These are phyloP conservation scores for Haliaeetus leucogaster DNA, from an alignment of 2,113 vertebrate species.

Conservation along the genomic window DNA sequence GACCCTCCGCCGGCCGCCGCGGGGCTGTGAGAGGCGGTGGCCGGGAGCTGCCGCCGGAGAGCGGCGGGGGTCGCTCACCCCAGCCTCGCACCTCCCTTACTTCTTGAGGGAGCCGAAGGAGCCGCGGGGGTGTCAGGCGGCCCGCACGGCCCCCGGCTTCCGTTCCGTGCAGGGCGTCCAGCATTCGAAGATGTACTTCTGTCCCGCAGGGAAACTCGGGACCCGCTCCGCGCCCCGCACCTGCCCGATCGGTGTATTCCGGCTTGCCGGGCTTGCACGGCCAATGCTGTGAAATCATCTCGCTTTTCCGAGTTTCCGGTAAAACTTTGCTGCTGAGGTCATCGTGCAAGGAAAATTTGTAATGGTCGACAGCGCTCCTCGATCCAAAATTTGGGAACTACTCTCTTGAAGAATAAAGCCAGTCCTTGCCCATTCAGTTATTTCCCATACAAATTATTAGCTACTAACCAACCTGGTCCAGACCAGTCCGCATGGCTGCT, in stretches of 20 bases:
- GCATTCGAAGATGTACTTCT: too few relatives aligned
- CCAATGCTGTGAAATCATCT: neutral
- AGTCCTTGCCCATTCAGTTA: neutral
- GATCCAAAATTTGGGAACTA: neutral
- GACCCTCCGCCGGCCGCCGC: neutral
- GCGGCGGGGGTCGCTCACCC: too few relatives aligned
- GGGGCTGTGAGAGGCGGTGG: neutral
- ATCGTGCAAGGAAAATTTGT: neutral
- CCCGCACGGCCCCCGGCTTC: neutral
- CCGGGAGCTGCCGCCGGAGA: neutral
- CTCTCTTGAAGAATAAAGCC: neutral
- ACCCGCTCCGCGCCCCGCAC: too few relatives aligned
- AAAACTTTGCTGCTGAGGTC: neutral
- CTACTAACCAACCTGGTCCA: neutral
- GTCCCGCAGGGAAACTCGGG: neutral
- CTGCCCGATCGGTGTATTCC: neutral
- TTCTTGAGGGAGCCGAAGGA: neutral
- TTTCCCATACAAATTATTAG: neutral
- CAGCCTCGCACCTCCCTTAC: neutral
- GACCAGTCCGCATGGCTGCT: neutral
- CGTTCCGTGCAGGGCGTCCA: neutral
- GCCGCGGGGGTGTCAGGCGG: neutral
- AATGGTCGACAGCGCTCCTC: neutral
- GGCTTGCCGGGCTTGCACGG: fast-evolving
- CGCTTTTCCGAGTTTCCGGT: neutral